Evolutionary conservation across 2,888 invertebrate genomes (phyloP), one percentile per base, ranked within the genome.

Genomic region (Carabus problematicus): DNA sequence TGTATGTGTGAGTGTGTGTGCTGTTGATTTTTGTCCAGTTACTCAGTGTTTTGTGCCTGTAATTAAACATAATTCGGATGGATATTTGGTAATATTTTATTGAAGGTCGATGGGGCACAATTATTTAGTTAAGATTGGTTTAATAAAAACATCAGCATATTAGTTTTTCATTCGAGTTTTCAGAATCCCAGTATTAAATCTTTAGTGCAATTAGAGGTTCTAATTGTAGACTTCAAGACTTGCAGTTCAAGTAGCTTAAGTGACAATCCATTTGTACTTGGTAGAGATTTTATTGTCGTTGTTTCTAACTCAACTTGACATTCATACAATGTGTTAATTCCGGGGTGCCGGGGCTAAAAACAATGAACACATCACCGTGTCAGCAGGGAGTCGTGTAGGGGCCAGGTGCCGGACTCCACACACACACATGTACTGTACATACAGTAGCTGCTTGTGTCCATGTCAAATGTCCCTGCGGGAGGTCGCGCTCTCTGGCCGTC

Each of bases 341-440:
- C 12, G 45, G 54, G 16, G 40, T 18, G 42, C 29, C 49, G 59
- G 58, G 45, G 19, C 60, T 41, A 60, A 52, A 67, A 67, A 67
- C 67, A 67, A 67, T 67, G 60, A 67, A 67, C 67, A 67, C 67
- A 58, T 67, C 67, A 67, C 76, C 75, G 74, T 73, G 75, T 75
- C 77, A 73, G 76, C 77, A 75, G 77, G 77, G 76, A 75, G 74
- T 75, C 77, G 75, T 76, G 77, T 79, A 78, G 77, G 77, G 77
- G 6, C 74, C 73, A 74, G 75, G 75, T 62, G 64, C 73, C 74
- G 72, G 70, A 72, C 70, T 71, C 70, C 66, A 68, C 70, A 54
- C 60, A 54, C n/a, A 42, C 59, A 16, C 14, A 19, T 4, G 3
- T 7, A 45, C 7, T 18, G 52, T 16, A 52, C 14, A 9, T 16